Evolutionary conservation across 1,140 invertebrate genomes (phyloP).

Genomic region (Listronotus bonariensis): DNA sequence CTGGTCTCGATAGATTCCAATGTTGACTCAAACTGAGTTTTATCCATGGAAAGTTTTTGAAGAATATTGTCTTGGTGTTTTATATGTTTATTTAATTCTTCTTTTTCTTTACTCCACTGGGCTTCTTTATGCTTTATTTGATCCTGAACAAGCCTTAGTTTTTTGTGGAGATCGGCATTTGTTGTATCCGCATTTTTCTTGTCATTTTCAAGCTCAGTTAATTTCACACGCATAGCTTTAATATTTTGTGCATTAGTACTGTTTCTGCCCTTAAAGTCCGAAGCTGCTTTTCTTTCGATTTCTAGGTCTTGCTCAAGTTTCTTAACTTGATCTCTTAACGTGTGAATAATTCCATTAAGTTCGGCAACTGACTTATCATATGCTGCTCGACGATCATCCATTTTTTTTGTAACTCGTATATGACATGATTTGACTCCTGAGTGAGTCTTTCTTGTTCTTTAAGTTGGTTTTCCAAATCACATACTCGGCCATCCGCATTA

Average conservation of each 20-base stretch:
- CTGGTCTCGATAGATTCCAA: conserved; percentile 36
- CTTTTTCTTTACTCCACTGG: conserved; percentile 47
- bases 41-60: conserved; percentile 46
- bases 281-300: conserved; percentile 38
- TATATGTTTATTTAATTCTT: conserved; percentile 46
- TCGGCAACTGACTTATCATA: conserved; percentile 42
- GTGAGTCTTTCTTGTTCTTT: conserved; percentile 40
- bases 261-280: conserved; percentile 36
- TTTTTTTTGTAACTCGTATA: conserved; percentile 40
- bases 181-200: conserved; percentile 36
- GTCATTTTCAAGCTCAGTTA: conserved; percentile 40
- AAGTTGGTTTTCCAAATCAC: conserved; percentile 36
- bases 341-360: conserved; percentile 37
- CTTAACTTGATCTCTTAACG: conserved; percentile 43
- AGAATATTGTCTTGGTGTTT: conserved; percentile 46
- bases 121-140: conserved; percentile 41
- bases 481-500: conserved; percentile 16
- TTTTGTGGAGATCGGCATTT: conserved; percentile 37
- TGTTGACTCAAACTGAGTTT: conserved; percentile 47
- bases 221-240: conserved; percentile 38
- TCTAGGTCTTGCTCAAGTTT: conserved; percentile 46
- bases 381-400: conserved; percentile 38
- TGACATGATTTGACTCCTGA: conserved; percentile 34
- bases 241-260: conserved; percentile 26
- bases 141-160: conserved; percentile 41